Base-by-base conservation (phyloP, 2,888 invertebrate genomes). In the Nomada lathburiana region DNA sequence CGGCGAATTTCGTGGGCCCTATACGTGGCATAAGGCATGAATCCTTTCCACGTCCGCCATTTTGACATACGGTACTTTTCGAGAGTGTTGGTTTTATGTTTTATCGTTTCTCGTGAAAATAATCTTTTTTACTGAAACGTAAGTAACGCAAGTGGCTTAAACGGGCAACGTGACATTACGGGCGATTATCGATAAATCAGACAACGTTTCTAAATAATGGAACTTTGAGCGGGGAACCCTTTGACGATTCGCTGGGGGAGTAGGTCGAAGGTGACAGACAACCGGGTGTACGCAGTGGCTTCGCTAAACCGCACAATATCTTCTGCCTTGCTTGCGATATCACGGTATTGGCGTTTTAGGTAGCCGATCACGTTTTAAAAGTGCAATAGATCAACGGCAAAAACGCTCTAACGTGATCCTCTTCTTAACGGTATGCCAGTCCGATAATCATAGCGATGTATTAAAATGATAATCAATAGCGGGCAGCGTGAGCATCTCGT, bases 11-110 rank as follows among this genome's bases (percentile, higher is more conserved):
- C 86, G 87, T 86, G 91, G 93, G 94, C 93, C 94, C 96, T 95
- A 96, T 97, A 97, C 97, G 97, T 97, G 97, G 97, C 97, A 97
- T 95, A 94, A 95, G 95, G 96, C 95, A 95, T 95, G 95, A 96
- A 94, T 95, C 94, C 95, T 96, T 96, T 96, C 96, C 96, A 96
- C 96, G 96, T 96, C 96, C 96, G 97, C 97, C 97, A 97, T 97
- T 96, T 97, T 97, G 96, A 96, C 96, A 96, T 96, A 95, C 96
- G 96, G 96, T 95, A 95, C 96, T 95, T 95, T 96, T 94, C 94
- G 94, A 95, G 95, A 95, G 96, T 95, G 95, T 95, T 95, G 95
- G 94, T 95, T 96, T 95, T 95, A 95, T 96, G 95, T 96, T 95
- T 95, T 95, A 95, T 95, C 95, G 95, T 96, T 96, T 96, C 95